Base-by-base conservation (phyloP, 2,888 invertebrate genomes). In the Himalopsyche anomala region DNA sequence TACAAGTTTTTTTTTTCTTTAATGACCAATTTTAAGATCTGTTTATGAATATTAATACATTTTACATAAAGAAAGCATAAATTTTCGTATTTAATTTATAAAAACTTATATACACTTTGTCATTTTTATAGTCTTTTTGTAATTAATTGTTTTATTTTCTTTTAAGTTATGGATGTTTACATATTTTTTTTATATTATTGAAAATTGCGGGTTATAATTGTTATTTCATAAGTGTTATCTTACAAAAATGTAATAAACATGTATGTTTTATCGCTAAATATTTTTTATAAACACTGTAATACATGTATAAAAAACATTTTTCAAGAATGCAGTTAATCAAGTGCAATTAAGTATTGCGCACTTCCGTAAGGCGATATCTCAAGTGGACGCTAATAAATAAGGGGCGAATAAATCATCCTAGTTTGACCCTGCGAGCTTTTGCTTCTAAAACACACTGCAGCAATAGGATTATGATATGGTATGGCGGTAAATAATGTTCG, bases 401-500 rank as follows among this genome's bases (percentile, higher is more conserved):
- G 5, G 38, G 62, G 74, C 74, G 15, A 74, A 74, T 74, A 74
- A 74, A 74, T 74, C 74, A 74, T 38, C 74, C 36, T 11, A 38
- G 74, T 74, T 74, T 38, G 74, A 74, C 74, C 74, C 74, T 74
- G 74, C 74, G 15, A 74, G 74, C 74, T 28, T 74, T 74, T 12
- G 74, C 38, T 36, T 74, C 74, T 74, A 74, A 74, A 74, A 38
- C 36, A 74, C 74, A 62, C 83, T 69, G 55, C 81, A 81, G 81
- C 81, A 40, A 42, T 82, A 81, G 85, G 85, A 85, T 85, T 85
- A 85, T 85, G 85, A 85, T 81, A 69, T 45, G 85, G 85, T 69
- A 69, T 17, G 85, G 85, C 82, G 62, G 85, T 85, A 85, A 85
- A 85, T 81, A 85, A 85, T 81, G 85, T 81, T 81, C 62, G 81